Percentiles rank a stretch among this genome's conserved stretches.
Conservation (phyloP, 2,797 vertebrate genomes). For the Micrastur ruficollis region DNA sequence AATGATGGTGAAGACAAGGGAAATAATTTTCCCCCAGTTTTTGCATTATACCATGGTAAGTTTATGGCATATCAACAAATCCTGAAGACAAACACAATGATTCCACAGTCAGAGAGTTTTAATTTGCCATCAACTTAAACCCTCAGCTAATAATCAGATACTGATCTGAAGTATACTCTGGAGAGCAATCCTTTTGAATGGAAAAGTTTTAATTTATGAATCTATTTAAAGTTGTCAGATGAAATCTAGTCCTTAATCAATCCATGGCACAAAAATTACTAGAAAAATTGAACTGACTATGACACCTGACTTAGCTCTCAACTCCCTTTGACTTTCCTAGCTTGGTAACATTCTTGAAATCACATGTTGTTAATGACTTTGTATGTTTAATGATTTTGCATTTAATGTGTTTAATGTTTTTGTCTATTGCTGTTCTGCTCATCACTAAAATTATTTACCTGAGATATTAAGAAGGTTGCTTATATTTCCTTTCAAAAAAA, state of each 20-base stretch:
- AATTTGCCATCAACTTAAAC: conserved; percentile 1
- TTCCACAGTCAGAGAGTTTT: conserved; percentile 17
- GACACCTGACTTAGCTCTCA: neutral
- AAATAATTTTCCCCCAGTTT: conserved; percentile 5
- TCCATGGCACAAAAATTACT: neutral
- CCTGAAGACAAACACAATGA: conserved; percentile 40
- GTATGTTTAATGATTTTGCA: neutral
- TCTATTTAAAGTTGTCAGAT: neutral
- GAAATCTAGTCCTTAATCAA: neutral
- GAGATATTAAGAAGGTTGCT: neutral
- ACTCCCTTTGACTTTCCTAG: neutral
- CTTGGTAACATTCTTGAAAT: neutral
- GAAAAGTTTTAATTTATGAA: neutral
- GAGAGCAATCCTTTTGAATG: neutral
- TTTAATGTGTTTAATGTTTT: neutral
- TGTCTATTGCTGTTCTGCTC: neutral
- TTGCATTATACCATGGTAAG: conserved; percentile 11
- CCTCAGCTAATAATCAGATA: conserved; percentile 3
- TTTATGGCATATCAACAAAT: conserved; percentile 41
- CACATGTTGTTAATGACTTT: neutral
- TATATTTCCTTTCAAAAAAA: conserved; percentile 15
- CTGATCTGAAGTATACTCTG: neutral
- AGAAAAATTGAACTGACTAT: neutral
- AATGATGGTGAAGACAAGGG: conserved; percentile 23
- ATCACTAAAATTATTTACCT: neutral